Evolutionary conservation across 2,797 vertebrate genomes (phyloP).

Genomic region (Myotis vivesi): DNA sequence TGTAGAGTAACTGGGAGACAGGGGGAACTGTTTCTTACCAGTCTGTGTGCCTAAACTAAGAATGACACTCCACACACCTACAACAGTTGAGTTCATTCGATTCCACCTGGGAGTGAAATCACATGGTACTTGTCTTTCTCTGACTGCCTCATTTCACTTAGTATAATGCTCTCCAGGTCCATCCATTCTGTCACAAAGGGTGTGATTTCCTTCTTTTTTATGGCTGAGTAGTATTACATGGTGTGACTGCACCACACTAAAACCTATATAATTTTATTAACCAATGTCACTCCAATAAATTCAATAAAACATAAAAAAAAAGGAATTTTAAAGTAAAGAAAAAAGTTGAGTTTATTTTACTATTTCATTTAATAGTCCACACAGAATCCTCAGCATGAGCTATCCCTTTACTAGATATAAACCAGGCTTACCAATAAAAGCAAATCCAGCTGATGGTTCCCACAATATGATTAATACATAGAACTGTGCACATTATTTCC

Average conservation of each 20-base stretch:
- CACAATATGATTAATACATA: neutral
- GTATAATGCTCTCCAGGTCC: neutral
- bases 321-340: neutral
- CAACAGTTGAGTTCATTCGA: neutral
- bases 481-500: neutral
- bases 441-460: neutral
- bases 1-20: neutral
- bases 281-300: neutral
- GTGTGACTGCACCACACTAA: neutral
- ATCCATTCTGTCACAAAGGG: neutral
- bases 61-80: neutral
- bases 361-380: neutral
- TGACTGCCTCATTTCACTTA: neutral
- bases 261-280: neutral
- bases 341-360: neutral
- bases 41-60: neutral
- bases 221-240: neutral
- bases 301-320: neutral
- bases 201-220: neutral
- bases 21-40: neutral
- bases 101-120: neutral
- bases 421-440: neutral
- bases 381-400: neutral
- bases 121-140: neutral
- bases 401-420: neutral